A percentile compares a stretch with the other conserved stretches of the same genome.
phyloP scores from a whole-genome alignment of 2,113 vertebrate species.

The Oxyruncus cristatus region DNA sequence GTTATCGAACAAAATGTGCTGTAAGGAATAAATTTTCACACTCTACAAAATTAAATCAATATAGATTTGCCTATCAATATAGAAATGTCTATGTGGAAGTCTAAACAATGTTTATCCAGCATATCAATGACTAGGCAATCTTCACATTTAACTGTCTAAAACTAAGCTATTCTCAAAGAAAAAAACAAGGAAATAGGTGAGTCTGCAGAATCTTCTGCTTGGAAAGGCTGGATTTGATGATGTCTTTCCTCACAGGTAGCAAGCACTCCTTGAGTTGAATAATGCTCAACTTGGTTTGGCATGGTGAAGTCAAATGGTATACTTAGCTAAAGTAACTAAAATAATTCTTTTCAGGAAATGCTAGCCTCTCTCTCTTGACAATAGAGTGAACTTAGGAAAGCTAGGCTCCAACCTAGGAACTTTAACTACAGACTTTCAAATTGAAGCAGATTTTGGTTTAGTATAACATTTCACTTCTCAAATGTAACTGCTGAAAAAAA shows the following conservation, averaged over 20 bases:
- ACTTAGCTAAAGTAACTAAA: neutral
- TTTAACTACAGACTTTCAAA: neutral
- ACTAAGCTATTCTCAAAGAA: neutral
- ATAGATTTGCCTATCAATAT: neutral
- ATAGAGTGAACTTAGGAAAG: neutral
- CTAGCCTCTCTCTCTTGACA: neutral
- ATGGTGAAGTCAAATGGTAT: neutral
- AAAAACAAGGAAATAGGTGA: neutral
- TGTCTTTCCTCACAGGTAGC: neutral
- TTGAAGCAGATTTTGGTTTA: neutral
- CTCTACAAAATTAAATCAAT: conserved; percentile 1
- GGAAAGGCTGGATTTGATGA: neutral
- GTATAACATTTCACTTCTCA: neutral
- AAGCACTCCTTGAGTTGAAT: neutral
- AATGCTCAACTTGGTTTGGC: neutral
- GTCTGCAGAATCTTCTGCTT: neutral
- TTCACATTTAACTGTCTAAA: neutral
- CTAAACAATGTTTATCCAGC: neutral
- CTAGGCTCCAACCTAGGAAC: neutral
- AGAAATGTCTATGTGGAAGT: neutral
- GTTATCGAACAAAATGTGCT: neutral
- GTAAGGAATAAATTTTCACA: neutral
- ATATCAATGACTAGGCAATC: neutral
- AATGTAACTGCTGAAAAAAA: neutral
- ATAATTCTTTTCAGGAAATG: neutral